Evolutionary conservation across 37 sponge, comb jelly and placozoan species (phyloP).

Genomic region (Lycopodina hypogea): DNA sequence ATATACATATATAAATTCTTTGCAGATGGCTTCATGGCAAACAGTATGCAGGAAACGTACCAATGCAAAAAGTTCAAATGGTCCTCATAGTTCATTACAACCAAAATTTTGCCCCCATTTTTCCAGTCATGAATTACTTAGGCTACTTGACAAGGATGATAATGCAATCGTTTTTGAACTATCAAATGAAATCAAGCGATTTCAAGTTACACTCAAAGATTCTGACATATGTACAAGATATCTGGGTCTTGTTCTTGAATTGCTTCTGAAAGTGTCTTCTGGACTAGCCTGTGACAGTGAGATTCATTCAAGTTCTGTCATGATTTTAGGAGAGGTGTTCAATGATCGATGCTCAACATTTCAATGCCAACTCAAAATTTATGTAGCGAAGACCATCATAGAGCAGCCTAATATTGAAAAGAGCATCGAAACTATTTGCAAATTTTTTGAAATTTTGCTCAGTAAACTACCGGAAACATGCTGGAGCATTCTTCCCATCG

Average conservation of each 20-base stretch:
- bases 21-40: too few species aligned
- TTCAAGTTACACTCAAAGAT: slow-evolving; percentile 20
- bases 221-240: not conserved
- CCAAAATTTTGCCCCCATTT: too few species aligned
- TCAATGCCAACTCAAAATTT: slow-evolving; percentile 23
- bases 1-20: too few species aligned
- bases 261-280: slow-evolving; percentile 18
- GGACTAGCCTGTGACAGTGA: not conserved
- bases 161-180: not conserved
- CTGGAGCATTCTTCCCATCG: slow-evolving; percentile 47
- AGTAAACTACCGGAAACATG: slow-evolving; percentile 8
- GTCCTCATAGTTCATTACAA: too few species aligned
- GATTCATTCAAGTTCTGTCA: slow-evolving; percentile 5
- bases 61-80: too few species aligned
- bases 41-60: too few species aligned
- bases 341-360: slow-evolving; percentile 49
- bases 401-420: not conserved
- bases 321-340: slow-evolving; percentile 51
- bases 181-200: slow-evolving; percentile 13
- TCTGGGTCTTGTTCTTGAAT: not conserved
- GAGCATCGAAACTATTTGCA: not conserved
- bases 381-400: not conserved
- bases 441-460: slow-evolving; percentile 20
- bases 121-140: too few species aligned
- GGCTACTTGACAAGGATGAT: too few species aligned